Conservation (phyloP, 2,888 invertebrate species). For the Patella depressa region DNA sequence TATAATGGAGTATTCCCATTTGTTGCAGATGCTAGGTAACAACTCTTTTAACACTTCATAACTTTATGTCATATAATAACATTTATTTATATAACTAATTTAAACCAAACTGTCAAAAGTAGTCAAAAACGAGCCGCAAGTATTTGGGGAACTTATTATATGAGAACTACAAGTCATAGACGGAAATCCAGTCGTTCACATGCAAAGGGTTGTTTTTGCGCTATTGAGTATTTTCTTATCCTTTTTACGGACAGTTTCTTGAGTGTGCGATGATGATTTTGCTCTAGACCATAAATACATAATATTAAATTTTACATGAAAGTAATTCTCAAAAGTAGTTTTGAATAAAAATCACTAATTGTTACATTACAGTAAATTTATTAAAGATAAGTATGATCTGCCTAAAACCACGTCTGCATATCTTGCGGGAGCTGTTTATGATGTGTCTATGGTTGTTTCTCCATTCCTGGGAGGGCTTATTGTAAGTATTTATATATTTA, state of each 20-base stretch:
- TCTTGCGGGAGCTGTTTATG: constrained; percentile 70
- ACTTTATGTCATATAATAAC: no score
- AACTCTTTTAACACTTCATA: background rate
- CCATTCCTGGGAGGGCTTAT: constrained; percentile 71
- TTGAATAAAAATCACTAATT: background rate
- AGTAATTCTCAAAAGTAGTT: background rate
- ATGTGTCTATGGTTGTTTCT: constrained; percentile 70
- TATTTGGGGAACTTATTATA: no score
- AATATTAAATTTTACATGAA: no score
- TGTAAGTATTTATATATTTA: constrained; percentile 56
- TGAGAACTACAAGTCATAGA: no score
- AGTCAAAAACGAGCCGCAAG: no score
- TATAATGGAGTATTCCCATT: constrained; percentile 72
- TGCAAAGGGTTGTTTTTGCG: background rate
- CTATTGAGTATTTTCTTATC: background rate
- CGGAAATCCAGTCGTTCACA: background rate
- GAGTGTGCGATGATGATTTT: background rate
- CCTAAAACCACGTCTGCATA: constrained; percentile 59
- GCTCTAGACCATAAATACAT: background rate
- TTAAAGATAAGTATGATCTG: constrained; percentile 64
- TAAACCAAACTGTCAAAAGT: no score
- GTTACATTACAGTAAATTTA: constrained; percentile 65
- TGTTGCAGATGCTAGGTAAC: constrained; percentile 72
- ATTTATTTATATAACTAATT: no score
- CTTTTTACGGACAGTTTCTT: background rate